Base-by-base conservation (phyloP, 2,797 vertebrate genomes). In the Micromesistius poutassou region DNA sequence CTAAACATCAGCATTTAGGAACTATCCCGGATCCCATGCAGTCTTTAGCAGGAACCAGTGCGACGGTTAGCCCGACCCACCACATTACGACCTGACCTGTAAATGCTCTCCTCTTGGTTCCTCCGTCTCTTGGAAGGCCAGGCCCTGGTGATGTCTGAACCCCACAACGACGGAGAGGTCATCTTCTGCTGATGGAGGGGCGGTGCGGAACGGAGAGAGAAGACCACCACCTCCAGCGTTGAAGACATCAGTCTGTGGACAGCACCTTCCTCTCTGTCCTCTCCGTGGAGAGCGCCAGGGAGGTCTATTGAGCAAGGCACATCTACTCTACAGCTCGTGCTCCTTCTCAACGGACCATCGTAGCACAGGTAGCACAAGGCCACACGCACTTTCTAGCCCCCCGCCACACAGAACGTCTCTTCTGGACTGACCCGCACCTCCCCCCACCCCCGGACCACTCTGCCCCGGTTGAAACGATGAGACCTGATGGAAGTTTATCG, bases 171-270 rank as follows among this genome's bases (percentile, higher is more conserved):
- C 0, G 90, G 88, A 68, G 83, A 91, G 30, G 86, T 90, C 36
- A 90, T 85, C 83, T 91, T 86, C 80, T 92, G 90, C 84, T 92
- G 85, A 90, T n/a, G 30, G 55, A 25, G 55, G 8, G 5, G 1
- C n/a, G 55, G 8, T 62, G 55, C 5, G n/a, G 22, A n/a, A 7
- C 6, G 55, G 55, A 62, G 22, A 13, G 55, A 6, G 5, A 2
- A 13, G 25, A 36, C 30, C 6, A 8, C 22, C 1, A n/a, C 36
- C 16, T 3, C n/a, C 13, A 33, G 16, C 14, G 10, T 30, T 33
- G 28, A 33, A 35, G 72, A 73, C 72, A 4, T 25, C n/a, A 22
- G 72, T 25, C 35, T 38, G 36, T 71, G 28, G 10, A 71, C 10
- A 30, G 12, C 68, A 31, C 25, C 68, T 31, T 30, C 68, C 68